These are phyloP conservation scores for Porites evermanni DNA, from an alignment of 92 coral and sea anemone genomes.

Conservation along the genomic window DNA sequence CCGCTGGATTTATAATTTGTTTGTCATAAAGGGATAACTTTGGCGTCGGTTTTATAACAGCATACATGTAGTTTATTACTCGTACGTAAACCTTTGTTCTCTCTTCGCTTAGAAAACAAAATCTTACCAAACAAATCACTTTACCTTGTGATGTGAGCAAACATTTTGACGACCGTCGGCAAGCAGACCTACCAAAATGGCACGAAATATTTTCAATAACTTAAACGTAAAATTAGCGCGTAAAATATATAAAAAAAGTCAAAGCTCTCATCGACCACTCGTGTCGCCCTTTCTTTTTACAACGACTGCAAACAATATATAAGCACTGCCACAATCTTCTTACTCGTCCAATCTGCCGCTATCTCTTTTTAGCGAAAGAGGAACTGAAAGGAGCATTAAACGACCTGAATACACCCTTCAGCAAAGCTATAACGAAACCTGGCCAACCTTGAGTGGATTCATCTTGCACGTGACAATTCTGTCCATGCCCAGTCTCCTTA, in stretches of 20 bases:
- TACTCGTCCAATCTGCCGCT: too few relatives aligned
- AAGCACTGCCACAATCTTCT: too few relatives aligned
- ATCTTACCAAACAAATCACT: not conserved
- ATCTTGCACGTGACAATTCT: slow-evolving; percentile 86
- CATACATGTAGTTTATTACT: too few relatives aligned
- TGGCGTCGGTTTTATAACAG: too few relatives aligned
- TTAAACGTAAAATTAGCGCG: not conserved
- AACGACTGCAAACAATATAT: too few relatives aligned
- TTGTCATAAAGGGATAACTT: too few relatives aligned
- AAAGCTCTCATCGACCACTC: too few relatives aligned
- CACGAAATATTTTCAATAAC: not conserved
- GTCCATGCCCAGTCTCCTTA: slow-evolving; percentile 85
- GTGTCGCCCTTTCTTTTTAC: too few relatives aligned
- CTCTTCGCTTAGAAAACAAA: not conserved
- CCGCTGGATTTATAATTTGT: too few relatives aligned
- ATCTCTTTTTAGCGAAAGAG: not conserved
- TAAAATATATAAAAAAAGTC: too few relatives aligned
- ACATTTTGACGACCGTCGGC: slow-evolving; percentile 87
- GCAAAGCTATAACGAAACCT: not conserved
- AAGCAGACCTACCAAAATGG: slow-evolving; percentile 77
- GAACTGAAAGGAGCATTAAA: too few relatives aligned
- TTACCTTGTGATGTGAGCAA: slow-evolving; percentile 94
- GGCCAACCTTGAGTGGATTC: slow-evolving; percentile 90
- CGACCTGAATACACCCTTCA: too few relatives aligned
- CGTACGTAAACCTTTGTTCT: not conserved